Percentiles rank a stretch among this genome's conserved stretches.
phyloP scores from a whole-genome alignment of 2,797 vertebrate species.

The Petrocephalus sullivani region DNA sequence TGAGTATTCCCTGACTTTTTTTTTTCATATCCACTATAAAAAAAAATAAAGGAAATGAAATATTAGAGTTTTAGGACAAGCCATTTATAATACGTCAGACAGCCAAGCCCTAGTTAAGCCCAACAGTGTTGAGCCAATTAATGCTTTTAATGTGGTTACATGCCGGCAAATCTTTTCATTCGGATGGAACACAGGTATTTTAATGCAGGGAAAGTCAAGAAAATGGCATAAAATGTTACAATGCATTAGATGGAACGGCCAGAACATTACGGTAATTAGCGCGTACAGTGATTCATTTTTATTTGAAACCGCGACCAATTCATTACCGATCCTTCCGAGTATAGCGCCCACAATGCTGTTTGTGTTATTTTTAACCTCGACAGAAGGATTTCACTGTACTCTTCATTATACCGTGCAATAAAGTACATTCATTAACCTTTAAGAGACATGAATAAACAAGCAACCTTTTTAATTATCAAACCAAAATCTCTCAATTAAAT shows the following conservation, averaged over 20 bases:
- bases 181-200: slow-evolving; percentile 40
- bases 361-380: slow-evolving; percentile 52
- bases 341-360: slow-evolving; percentile 51
- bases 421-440: slow-evolving; percentile 71
- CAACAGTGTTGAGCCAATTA: slow-evolving; percentile 47
- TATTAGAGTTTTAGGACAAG: slow-evolving; percentile 26
- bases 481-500: slow-evolving; percentile 57
- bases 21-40: slow-evolving; percentile 39
- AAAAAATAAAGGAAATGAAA: slow-evolving; percentile 51
- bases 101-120: slow-evolving; percentile 58
- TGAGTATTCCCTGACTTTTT: slow-evolving; percentile 2
- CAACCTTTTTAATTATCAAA: slow-evolving; percentile 66
- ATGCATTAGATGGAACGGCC: slow-evolving; percentile 57
- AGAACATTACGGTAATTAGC: slow-evolving; percentile 60
- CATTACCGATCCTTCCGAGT: slow-evolving; percentile 44
- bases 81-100: slow-evolving; percentile 44
- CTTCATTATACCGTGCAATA: slow-evolving; percentile 31
- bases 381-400: slow-evolving; percentile 5
- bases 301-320: slow-evolving; percentile 40
- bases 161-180: slow-evolving; percentile 46
- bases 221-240: slow-evolving; percentile 42
- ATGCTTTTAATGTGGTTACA: slow-evolving; percentile 56
- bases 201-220: slow-evolving; percentile 39
- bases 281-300: slow-evolving; percentile 57
- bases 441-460: slow-evolving; percentile 60